phyloP scores from a whole-genome alignment of 1,140 invertebrate genomes.

The Aphaenogaster floridana region DNA sequence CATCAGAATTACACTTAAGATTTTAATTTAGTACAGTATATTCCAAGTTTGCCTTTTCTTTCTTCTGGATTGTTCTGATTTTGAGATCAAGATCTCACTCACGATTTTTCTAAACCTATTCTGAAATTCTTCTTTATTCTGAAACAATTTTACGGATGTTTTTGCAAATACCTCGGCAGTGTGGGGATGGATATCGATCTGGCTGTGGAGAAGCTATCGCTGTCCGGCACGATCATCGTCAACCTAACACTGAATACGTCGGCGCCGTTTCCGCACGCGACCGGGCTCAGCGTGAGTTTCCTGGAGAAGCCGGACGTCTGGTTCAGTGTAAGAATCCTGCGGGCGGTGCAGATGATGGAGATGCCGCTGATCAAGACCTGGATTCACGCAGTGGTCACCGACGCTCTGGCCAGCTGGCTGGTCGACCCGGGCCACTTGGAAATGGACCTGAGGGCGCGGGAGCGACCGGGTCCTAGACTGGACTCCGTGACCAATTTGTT shows the following conservation, averaged over 20 bases:
- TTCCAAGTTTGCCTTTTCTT: not conserved
- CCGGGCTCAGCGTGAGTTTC: slow-evolving; percentile 87
- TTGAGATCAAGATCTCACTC: not conserved
- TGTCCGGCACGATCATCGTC: slow-evolving; percentile 86
- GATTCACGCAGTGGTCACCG: slow-evolving; percentile 88
- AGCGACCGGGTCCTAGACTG: slow-evolving; percentile 83
- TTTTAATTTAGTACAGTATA: not conserved
- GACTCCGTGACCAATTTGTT: slow-evolving; percentile 76
- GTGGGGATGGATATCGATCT: slow-evolving; percentile 86
- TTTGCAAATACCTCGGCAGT: slow-evolving; percentile 69
- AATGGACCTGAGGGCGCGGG: slow-evolving; percentile 84
- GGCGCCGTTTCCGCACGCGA: slow-evolving; percentile 88
- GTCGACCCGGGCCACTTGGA: slow-evolving; percentile 88
- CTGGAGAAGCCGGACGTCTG: slow-evolving; percentile 88
- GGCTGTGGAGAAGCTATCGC: slow-evolving; percentile 86
- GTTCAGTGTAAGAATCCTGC: slow-evolving; percentile 87
- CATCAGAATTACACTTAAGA: not conserved
- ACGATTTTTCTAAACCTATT: not conserved
- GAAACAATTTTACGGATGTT: not conserved
- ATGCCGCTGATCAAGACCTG: slow-evolving; percentile 88
- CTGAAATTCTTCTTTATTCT: not conserved
- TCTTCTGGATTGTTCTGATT: not conserved
- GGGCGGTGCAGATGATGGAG: slow-evolving; percentile 88
- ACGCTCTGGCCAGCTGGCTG: slow-evolving; percentile 87
- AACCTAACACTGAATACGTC: slow-evolving; percentile 86